Base-by-base conservation (phyloP, 2,888 invertebrate genomes). In the Tryphoninae sp. region DNA sequence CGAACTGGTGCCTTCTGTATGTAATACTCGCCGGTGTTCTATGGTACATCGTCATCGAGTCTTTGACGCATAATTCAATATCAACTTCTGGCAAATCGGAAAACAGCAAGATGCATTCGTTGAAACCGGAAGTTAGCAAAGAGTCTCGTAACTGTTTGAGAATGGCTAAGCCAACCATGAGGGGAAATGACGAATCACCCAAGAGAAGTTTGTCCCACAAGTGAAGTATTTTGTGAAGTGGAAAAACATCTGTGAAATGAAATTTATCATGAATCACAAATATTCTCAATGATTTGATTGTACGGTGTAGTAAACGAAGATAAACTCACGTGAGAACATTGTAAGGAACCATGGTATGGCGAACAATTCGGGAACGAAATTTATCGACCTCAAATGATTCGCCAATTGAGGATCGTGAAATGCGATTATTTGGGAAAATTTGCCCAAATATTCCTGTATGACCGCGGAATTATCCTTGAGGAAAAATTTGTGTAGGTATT, bases 271-370 rank as follows among this genome's bases (percentile, higher is more conserved):
- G 6, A 33, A 33, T 4, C 33, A 6, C 33, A 6, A 33, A 33
- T 33, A 19, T 33, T 33, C 6, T 6, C 33, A 33, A 33, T 33
- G 6, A 0, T 33, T 33, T 7, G 33, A 33, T 40, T 45, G 22
- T 58, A 13, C 19, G n/a, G 16, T 33, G 6, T 7, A 33, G 7
- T 33, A 33, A 33, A 33, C 40, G 6, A n/a, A 13, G 42, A 19
- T 61, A 51, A 78, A 95, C 96, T 95, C 93, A 98, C 98, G 98
- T 78, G 98, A 98, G 93, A 98, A 99, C 97, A 99, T 98, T 6
- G 99, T 99, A 49, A 99, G 93, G 92, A 99, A 99, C 99, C 99
- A 99, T 0, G 99, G 99, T 91, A 99, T 99, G 22, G 99, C 98
- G 92, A 99, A 99, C 16, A 99, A 93, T 92, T 99, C 99, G 0